Conservation (phyloP, 2,113 vertebrate species). For the Emydura subglobosa region DNA sequence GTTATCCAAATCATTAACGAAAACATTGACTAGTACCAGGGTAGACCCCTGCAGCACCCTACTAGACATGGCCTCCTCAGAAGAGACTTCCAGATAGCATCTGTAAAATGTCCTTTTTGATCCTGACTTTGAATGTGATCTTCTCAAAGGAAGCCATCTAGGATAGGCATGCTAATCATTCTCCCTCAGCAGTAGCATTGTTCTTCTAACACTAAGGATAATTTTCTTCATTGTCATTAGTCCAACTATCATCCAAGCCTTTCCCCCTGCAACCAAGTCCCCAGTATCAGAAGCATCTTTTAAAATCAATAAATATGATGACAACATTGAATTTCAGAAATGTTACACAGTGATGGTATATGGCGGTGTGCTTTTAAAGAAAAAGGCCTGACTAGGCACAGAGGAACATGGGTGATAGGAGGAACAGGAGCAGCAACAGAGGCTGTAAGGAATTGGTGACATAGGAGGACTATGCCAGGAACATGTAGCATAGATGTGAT, state of each 20-base stretch:
- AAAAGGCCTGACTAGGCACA: background rate
- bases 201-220: slow-evolving; percentile 33
- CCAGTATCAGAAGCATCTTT: slow-evolving; percentile 18
- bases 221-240: slow-evolving; percentile 55
- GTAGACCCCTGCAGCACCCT: no score
- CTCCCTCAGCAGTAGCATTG: slow-evolving; percentile 30
- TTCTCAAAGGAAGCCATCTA: slow-evolving; percentile 65
- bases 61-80: background rate
- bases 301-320: slow-evolving; percentile 48
- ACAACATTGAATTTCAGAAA: slow-evolving; percentile 43
- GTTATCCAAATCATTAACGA: no score
- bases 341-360: background rate
- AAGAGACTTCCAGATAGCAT: slow-evolving; percentile 57
- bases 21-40: no score
- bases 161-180: slow-evolving; percentile 56
- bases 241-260: slow-evolving; percentile 19
- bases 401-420: background rate
- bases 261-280: slow-evolving; percentile 25
- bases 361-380: slow-evolving; percentile 33
- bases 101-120: slow-evolving; percentile 42
- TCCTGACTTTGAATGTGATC: slow-evolving; percentile 51
- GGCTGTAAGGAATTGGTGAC: background rate
- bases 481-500: background rate
- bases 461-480: background rate
- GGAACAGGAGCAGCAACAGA: slow-evolving; percentile 12